A percentile compares a stretch with the other conserved stretches of the same genome.
phyloP scores from a whole-genome alignment of 35 echinoderm and acorn worm species.

The Apostichopus parvimensis region DNA sequence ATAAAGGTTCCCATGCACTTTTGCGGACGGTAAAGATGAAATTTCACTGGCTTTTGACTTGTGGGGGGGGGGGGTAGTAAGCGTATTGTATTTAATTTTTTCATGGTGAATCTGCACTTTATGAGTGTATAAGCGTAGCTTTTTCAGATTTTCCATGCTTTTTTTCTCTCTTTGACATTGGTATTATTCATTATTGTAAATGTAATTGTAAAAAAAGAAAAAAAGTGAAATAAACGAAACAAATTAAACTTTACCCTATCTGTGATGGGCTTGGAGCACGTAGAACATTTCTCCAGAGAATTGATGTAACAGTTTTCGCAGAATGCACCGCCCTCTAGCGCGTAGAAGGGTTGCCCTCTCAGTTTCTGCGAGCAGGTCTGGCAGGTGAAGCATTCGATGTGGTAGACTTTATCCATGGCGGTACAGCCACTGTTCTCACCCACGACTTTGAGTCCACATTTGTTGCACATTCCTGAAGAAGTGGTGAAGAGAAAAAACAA shows the following conservation, averaged over 20 bases:
- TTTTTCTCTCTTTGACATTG: no score
- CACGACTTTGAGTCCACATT: conserved; percentile 81
- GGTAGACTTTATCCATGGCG: conserved; percentile 96
- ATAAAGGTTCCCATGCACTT: no score
- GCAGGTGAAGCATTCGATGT: conserved; percentile 96
- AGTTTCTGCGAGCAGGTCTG: conserved; percentile 81
- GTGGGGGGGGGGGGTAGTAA: no score
- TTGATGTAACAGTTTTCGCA: conserved; percentile 95
- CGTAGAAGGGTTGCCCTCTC: conserved; percentile 92
- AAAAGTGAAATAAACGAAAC: no score
- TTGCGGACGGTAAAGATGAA: no score
- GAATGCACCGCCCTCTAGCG: conserved; percentile 90
- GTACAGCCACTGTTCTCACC: conserved; percentile 96
- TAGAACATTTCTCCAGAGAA: conserved; percentile 96
- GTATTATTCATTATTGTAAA: no score
- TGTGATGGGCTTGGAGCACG: conserved; percentile 90
- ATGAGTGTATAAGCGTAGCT: no score
- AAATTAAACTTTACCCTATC: conserved; percentile 72
- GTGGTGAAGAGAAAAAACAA: background rate
- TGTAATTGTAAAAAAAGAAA: no score
- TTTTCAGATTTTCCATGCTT: no score
- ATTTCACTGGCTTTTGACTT: background rate
- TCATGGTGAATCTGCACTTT: no score
- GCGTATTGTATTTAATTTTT: no score
- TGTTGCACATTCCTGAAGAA: conserved; percentile 81